These are phyloP conservation scores for Manacus vitellinus DNA, from an alignment of 2,113 vertebrate genomes.

Conservation along the genomic window DNA sequence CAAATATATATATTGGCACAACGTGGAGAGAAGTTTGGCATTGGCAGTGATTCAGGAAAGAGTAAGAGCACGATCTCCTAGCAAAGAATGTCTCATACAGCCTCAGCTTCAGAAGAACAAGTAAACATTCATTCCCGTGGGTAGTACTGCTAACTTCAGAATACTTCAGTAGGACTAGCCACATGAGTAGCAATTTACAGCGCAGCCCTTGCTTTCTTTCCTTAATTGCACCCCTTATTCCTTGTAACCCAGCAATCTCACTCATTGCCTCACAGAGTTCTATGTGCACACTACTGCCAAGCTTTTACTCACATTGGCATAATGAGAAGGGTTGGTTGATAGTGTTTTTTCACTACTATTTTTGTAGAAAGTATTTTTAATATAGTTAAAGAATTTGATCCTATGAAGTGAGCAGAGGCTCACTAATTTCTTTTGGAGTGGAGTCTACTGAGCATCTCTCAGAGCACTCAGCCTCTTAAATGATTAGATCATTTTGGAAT, in stretches of 20 bases:
- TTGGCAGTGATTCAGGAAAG: neutral
- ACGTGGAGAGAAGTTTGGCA: neutral
- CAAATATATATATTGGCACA: neutral
- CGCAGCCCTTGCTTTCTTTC: neutral
- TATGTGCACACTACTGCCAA: neutral
- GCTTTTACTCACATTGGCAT: neutral
- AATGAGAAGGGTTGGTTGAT: neutral
- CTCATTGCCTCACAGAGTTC: neutral
- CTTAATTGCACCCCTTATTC: neutral
- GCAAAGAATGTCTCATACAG: neutral
- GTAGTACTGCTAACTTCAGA: neutral
- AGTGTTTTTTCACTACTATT: neutral
- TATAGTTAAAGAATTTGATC: neutral
- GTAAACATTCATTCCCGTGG: neutral
- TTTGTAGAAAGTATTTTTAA: neutral
- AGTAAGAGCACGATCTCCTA: neutral
- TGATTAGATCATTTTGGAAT: neutral
- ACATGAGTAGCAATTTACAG: neutral
- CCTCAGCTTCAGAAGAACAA: neutral
- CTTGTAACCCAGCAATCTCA: neutral
- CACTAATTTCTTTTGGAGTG: neutral
- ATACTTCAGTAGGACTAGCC: neutral
- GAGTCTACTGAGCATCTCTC: neutral
- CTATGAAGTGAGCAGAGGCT: neutral
- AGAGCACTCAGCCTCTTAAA: neutral